phyloP scores from a whole-genome alignment of 2,797 vertebrate species.

The Pangasius macronema region DNA sequence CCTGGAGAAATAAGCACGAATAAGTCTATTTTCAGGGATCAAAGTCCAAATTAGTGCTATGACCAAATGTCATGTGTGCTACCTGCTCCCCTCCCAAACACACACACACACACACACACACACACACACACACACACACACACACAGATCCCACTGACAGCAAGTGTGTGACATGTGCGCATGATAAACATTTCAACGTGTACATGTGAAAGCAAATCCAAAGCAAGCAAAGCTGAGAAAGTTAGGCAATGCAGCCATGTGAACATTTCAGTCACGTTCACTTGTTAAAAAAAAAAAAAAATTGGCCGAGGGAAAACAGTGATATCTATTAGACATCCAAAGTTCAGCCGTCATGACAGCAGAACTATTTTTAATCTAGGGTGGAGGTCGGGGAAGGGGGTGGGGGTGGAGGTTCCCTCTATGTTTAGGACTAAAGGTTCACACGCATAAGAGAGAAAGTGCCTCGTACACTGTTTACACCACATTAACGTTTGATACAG shows the following conservation, averaged over 20 bases:
- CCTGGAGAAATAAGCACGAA: not conserved
- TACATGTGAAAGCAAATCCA: conserved; percentile 36
- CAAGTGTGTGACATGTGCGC: conserved; percentile 35
- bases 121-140: not conserved
- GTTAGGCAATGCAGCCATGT: conserved; percentile 23
- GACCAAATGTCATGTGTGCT: not conserved
- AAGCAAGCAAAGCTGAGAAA: conserved; percentile 39
- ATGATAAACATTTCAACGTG: conserved; percentile 45
- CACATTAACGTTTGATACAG: conserved; percentile 58
- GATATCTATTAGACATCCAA: conserved; percentile 56
- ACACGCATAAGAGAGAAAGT: conserved; percentile 44
- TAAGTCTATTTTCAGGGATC: not conserved
- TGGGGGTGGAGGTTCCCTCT: conserved; percentile 40
- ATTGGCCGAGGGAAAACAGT: conserved; percentile 43
- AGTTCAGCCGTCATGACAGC: conserved; percentile 62
- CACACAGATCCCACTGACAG: conserved; percentile 64
- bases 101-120: not conserved
- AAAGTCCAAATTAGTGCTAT: not conserved
- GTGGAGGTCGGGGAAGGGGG: not conserved
- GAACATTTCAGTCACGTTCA: not conserved
- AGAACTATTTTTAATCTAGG: conserved; percentile 69
- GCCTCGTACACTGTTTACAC: conserved; percentile 56
- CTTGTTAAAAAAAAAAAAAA: conserved; percentile 39
- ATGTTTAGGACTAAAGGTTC: conserved; percentile 64
- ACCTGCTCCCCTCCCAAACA: not conserved